Evolutionary conservation across 2,113 vertebrate species (phyloP), one percentile per base, ranked within the genome.

Genomic region (Heloderma charlesbogerti): DNA sequence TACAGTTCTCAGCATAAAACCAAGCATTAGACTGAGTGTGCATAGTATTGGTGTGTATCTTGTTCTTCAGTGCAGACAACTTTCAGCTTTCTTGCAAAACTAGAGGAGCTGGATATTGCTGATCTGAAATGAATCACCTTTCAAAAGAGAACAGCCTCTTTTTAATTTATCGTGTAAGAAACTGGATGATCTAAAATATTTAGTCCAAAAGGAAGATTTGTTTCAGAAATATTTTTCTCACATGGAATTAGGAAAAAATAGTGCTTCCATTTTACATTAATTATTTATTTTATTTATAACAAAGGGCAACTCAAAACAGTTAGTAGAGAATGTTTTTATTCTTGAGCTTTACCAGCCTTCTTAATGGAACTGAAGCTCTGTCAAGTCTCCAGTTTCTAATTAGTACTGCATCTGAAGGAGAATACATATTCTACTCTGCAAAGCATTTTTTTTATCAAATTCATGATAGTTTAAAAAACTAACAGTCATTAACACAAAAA

Each of bases 101-200:
- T 63, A n/a, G 27, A 0, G 3, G 43, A 74, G 57, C 6, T 89
- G 43, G 1, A 1, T 88, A 88, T 94, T 87, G 29, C 4, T 0
- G 25, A 4, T 29, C 84, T 77, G 67, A 86, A n/a, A 84, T 86
- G 43, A 80, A 85, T 87, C 34, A 57, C 1, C 29, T 93, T 91
- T 87, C 88, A 63, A 25, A 82, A 4, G 85, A 96, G 54, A 80
- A 77, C 48, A 78, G 45, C 40, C 66, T 79, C 29, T 74, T 57
- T 40, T 77, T 31, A 72, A 88, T 80, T 69, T 81, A 51, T 22
- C n/a, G 22, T 79, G 74, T 54, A 45, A 67, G 67, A 83, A 86
- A 25, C 37, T 72, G 10, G 0, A 45, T 22, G 29, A 57, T 8
- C 34, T 10, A 63, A 80, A 40, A 10, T 71, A 16, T 25, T 27